These are phyloP conservation scores for Megaustenia siamemsis DNA, from an alignment of 2,888 invertebrate genomes.

Conservation along the genomic window DNA sequence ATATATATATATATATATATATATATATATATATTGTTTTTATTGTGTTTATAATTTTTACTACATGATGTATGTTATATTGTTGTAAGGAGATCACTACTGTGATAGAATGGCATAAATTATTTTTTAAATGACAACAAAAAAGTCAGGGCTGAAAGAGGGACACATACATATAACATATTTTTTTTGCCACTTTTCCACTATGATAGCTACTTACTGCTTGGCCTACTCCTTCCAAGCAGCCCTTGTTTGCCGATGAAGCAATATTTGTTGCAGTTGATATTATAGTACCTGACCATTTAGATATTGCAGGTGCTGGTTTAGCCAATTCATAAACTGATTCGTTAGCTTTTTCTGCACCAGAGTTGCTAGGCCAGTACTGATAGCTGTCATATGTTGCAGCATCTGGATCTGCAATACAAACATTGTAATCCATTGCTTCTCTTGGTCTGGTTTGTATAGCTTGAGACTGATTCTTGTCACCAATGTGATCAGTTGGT, in stretches of 20 bases:
- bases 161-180: too few relatives aligned
- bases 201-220: conserved; percentile 44
- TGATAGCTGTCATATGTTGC: background rate
- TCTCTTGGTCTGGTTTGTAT: background rate
- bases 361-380: background rate
- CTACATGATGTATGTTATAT: too few relatives aligned
- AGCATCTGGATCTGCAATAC: background rate
- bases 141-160: too few relatives aligned
- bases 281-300: background rate
- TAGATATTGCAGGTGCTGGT: background rate
- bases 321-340: conserved; percentile 27
- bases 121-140: too few relatives aligned
- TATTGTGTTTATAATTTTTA: too few relatives aligned
- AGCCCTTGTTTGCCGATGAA: conserved; percentile 40
- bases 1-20: too few relatives aligned
- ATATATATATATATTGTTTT: too few relatives aligned
- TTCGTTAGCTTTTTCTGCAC: background rate
- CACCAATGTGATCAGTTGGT: background rate
- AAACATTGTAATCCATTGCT: background rate
- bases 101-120: too few relatives aligned
- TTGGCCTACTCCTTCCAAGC: conserved; percentile 35
- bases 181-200: too few relatives aligned
- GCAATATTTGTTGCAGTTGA: conserved; percentile 28
- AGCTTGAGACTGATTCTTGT: background rate
- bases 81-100: too few relatives aligned